Evolutionary conservation across 35 echinoderm and acorn worm species (phyloP).

Genomic region (Nesometra sesokonis): DNA sequence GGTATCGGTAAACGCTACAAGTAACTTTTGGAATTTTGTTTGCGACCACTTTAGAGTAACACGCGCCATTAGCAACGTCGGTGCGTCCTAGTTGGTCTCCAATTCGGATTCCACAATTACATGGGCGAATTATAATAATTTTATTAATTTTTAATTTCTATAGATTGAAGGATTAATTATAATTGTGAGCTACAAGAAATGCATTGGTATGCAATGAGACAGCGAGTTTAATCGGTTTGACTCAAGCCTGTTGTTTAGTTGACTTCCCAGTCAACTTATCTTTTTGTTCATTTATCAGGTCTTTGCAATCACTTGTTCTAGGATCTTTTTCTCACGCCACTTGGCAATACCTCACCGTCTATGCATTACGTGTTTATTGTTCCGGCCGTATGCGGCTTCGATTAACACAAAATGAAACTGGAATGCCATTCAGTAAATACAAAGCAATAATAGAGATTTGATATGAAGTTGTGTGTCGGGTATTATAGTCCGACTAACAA

Average conservation of each 20-base stretch:
- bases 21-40: too few relatives aligned
- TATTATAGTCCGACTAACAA: neutral
- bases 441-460: neutral
- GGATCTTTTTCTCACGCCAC: neutral
- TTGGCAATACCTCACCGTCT: neutral
- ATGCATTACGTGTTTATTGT: neutral
- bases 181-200: neutral
- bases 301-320: neutral
- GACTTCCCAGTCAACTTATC: neutral
- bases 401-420: neutral
- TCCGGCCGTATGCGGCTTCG: neutral
- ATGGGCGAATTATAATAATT: too few relatives aligned
- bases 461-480: neutral
- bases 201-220: neutral
- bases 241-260: neutral
- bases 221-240: neutral
- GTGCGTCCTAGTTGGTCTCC: too few relatives aligned
- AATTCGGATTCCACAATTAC: too few relatives aligned
- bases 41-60: too few relatives aligned
- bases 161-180: too few relatives aligned
- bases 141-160: too few relatives aligned
- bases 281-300: neutral
- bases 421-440: neutral
- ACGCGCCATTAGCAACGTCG: too few relatives aligned
- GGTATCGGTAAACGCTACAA: too few relatives aligned